Base-by-base conservation (phyloP, 2,888 invertebrate genomes). In the Tipula lateralis region DNA sequence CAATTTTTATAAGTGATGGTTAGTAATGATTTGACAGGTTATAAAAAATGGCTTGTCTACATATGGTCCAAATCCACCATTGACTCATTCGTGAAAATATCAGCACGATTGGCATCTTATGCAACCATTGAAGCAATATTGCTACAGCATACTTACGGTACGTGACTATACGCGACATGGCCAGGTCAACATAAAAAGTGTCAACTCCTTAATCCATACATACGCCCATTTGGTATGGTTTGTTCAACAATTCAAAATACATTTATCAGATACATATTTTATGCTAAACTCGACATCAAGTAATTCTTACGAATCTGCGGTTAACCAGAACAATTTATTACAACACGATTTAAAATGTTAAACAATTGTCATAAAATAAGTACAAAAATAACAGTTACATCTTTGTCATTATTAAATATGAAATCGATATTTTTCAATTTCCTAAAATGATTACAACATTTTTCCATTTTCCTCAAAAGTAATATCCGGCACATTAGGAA, bases 321-420 rank as follows among this genome's bases (percentile, higher is more conserved):
- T 66, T 66, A 19, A 66, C 66, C 66, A 66, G 24, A 9, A 66
- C 24, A 66, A 66, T 66, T 66, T 66, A 66, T 24, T 66, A 66
- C 66, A 66, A 66, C 66, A 66, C 66, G 66, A 66, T 66, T 66
- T 66, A 66, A 66, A 66, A 66, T 66, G 66, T 66, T 66, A 66
- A 66, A 66, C 66, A 66, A 66, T 66, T 66, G 66, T 66, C 66
- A 66, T 66, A 66, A 66, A 66, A 66, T 24, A 24, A n/a, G n/a
- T 1, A 39, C n/a, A 66, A 44, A 12, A 66, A 66, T 24, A 9
- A 66, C 66, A 66, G 66, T 66, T 66, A 66, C 66, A 66, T 66
- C 66, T 66, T 66, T 44, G 19, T 66, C 66, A 66, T 66, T 66
- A 66, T 66, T 66, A 66, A 66, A 66, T 66, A 66, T 66, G 66